Evolutionary conservation across 2,888 invertebrate species (phyloP).

Genomic region (Microplitis manilae): DNA sequence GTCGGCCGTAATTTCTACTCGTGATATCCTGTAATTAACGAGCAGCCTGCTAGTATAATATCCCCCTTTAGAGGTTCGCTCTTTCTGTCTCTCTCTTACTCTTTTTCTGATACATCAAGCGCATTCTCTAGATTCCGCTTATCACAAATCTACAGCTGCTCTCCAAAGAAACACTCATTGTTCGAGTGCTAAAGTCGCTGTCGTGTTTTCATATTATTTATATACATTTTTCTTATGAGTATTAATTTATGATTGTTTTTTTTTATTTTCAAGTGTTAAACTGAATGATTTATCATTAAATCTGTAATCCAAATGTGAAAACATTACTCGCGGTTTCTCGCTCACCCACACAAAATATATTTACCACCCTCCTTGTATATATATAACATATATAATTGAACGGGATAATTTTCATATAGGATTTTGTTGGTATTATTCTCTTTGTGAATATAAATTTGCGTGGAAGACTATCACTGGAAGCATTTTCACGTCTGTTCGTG

Average conservation of each 20-base stretch:
- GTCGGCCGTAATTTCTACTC: slow-evolving; percentile 64
- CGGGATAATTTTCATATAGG: slow-evolving; percentile 15
- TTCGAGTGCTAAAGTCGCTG: not conserved
- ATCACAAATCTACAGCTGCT: slow-evolving; percentile 65
- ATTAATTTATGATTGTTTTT: not conserved
- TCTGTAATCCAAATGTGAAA: slow-evolving; percentile 60
- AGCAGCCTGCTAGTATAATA: slow-evolving; percentile 60
- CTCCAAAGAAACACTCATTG: slow-evolving; percentile 5
- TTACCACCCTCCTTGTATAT: slow-evolving; percentile 9
- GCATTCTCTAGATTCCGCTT: slow-evolving; percentile 64
- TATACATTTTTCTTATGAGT: not conserved
- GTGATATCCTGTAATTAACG: slow-evolving; percentile 64
- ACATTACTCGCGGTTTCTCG: slow-evolving; percentile 67
- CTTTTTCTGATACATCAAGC: slow-evolving; percentile 36
- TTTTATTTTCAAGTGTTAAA: not conserved
- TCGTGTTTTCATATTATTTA: not conserved
- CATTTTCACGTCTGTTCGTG: slow-evolving; percentile 15
- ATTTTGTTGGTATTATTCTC: slow-evolving; percentile 19
- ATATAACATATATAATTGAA: slow-evolving; percentile 12
- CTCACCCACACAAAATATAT: slow-evolving; percentile 54
- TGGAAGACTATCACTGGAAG: slow-evolving; percentile 19
- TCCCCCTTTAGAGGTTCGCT: slow-evolving; percentile 50
- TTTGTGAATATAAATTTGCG: slow-evolving; percentile 15
- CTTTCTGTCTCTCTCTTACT: not conserved
- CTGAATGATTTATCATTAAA: slow-evolving; percentile 37